phyloP scores from a whole-genome alignment of 2,888 invertebrate species.

The Lasioglossum oenotherae region DNA sequence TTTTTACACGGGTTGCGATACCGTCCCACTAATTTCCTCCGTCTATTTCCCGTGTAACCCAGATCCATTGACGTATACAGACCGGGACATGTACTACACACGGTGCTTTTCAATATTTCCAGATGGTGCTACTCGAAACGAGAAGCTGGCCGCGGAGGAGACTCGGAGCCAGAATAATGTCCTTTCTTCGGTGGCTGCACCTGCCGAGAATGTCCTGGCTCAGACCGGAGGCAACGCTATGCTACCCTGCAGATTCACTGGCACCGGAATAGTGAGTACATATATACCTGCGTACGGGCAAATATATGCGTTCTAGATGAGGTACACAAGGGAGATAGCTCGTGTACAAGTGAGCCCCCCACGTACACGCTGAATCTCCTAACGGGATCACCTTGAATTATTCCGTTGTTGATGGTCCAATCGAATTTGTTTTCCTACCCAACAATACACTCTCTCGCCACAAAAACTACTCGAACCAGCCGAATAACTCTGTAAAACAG shows the following conservation, averaged over 20 bases:
- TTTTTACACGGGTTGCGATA: constrained; percentile 4
- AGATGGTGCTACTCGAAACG: constrained; percentile 48
- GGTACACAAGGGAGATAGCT: constrained; percentile 36
- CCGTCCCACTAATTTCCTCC: constrained; percentile 27
- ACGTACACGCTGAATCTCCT: constrained; percentile 16
- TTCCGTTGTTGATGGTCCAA: not conserved
- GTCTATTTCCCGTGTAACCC: constrained; percentile 18
- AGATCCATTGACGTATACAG: constrained; percentile 22
- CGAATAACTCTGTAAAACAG: not conserved
- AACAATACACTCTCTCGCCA: not conserved
- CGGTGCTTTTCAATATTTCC: constrained; percentile 43
- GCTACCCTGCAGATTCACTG: constrained; percentile 85
- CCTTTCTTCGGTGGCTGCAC: constrained; percentile 57
- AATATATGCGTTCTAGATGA: constrained; percentile 52
- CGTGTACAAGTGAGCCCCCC: constrained; percentile 26
- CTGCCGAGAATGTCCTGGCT: constrained; percentile 83
- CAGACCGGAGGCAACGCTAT: constrained; percentile 85
- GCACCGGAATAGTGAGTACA: constrained; percentile 84
- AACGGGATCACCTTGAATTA: not conserved
- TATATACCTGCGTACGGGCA: constrained; percentile 18
- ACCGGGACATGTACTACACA: not conserved
- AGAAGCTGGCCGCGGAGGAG: constrained; percentile 31
- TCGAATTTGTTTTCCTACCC: not conserved
- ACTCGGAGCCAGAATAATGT: constrained; percentile 42
- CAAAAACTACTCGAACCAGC: not conserved